Evolutionary conservation across 1,140 invertebrate genomes (phyloP).

Genomic region (Papilio polyxenes): DNA sequence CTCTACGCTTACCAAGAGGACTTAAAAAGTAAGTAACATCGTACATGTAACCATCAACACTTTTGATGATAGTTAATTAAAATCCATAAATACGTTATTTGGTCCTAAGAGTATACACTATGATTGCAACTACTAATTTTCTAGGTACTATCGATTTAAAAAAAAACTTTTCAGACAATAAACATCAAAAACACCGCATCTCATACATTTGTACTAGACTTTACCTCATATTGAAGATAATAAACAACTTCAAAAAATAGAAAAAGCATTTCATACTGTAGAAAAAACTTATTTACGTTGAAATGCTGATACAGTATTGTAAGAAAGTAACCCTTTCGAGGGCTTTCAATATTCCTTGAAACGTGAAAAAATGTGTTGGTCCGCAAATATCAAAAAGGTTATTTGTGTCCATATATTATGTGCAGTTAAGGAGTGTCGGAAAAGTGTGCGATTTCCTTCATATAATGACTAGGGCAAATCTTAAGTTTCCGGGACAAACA

Average conservation of each 20-base stretch:
- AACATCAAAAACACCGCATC: too few relatives aligned
- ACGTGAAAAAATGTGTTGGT: conserved; percentile 41
- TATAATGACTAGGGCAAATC: conserved; percentile 36
- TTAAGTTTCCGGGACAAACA: conserved; percentile 46
- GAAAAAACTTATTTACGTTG: conserved; percentile 15
- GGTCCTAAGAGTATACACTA: too few relatives aligned
- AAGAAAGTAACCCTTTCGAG: conserved; percentile 37
- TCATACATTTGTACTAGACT: too few relatives aligned
- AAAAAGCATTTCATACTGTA: neutral
- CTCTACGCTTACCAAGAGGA: conserved; percentile 68
- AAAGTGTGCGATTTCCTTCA: conserved; percentile 40
- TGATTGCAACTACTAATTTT: too few relatives aligned
- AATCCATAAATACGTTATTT: too few relatives aligned
- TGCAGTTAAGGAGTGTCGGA: conserved; percentile 41
- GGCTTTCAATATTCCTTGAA: neutral
- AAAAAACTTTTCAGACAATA: too few relatives aligned
- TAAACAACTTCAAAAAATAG: neutral
- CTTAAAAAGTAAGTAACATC: conserved; percentile 60
- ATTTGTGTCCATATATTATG: conserved; percentile 31
- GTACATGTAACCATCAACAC: too few relatives aligned
- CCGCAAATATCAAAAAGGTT: conserved; percentile 43
- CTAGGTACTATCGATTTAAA: too few relatives aligned
- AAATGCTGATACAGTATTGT: conserved; percentile 32
- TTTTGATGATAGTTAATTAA: too few relatives aligned
- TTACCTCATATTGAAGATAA: neutral